Conservation (phyloP, 2,113 vertebrate genomes). For the Pedionomus torquatus region DNA sequence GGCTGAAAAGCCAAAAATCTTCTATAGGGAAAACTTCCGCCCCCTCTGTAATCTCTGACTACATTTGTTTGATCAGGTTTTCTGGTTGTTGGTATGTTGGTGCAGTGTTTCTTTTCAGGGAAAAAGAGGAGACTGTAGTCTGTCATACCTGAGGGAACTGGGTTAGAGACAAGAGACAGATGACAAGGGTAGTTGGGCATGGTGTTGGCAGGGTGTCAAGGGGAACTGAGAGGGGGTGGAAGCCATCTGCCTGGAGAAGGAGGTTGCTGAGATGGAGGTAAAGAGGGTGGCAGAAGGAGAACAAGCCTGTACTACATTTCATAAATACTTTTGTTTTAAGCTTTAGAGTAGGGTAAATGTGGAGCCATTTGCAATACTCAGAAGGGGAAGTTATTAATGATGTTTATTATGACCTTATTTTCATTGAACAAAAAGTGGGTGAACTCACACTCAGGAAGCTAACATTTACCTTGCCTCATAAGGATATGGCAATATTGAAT, state of each 20-base stretch:
- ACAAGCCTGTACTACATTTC: not conserved
- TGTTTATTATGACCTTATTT: not conserved
- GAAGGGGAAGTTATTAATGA: not conserved
- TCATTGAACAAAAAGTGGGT: not conserved
- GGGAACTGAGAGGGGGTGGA: slow-evolving; percentile 36
- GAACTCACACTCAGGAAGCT: not conserved
- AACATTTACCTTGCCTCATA: not conserved
- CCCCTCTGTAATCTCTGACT: not conserved
- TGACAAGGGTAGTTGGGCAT: slow-evolving; percentile 40
- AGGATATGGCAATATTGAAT: not conserved
- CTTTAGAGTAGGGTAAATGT: not conserved
- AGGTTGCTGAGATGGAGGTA: slow-evolving; percentile 4
- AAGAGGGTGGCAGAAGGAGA: slow-evolving; percentile 23
- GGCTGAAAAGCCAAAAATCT: not conserved
- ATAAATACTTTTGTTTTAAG: not conserved
- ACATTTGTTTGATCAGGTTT: not conserved
- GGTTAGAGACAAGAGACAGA: slow-evolving; percentile 34
- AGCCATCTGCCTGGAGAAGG: slow-evolving; percentile 52
- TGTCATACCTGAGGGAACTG: slow-evolving; percentile 52
- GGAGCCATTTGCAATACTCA: not conserved
- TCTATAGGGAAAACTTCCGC: not conserved
- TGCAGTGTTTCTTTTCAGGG: slow-evolving; percentile 20
- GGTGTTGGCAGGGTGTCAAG: slow-evolving; percentile 55
- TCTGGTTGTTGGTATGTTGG: not conserved
- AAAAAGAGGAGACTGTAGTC: slow-evolving; percentile 22